These are phyloP conservation scores for Acestrorhynchus altus DNA, from an alignment of 2,797 vertebrate species.

Conservation along the genomic window DNA sequence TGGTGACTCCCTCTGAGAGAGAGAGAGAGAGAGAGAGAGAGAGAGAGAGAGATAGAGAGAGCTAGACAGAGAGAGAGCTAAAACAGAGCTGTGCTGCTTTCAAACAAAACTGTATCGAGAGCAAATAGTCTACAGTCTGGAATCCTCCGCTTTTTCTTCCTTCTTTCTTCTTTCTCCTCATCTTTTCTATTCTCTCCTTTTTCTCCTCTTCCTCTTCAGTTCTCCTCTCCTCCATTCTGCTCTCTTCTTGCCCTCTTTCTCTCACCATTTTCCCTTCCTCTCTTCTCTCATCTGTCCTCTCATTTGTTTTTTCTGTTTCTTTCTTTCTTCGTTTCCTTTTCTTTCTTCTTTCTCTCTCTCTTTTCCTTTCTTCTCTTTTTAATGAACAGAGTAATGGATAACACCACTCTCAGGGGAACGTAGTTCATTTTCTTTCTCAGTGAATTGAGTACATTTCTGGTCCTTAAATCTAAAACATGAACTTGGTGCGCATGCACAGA, in stretches of 20 bases:
- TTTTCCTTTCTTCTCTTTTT: constrained; percentile 24
- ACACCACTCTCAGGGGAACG: too few species aligned
- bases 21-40: neutral
- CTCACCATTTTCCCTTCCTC: neutral
- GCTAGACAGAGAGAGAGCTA: constrained; percentile 36
- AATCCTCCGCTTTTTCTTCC: neutral
- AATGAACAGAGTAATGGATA: too few species aligned
- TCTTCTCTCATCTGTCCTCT: neutral
- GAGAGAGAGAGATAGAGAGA: neutral
- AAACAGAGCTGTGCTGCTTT: constrained; percentile 69
- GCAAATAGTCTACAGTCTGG: constrained; percentile 55
- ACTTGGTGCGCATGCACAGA: too few species aligned
- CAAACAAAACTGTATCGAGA: constrained; percentile 72
- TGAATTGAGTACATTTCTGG: too few species aligned
- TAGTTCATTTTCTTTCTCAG: too few species aligned
- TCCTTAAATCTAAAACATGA: too few species aligned
- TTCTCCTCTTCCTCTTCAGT: fast-evolving
- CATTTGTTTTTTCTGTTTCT: neutral
- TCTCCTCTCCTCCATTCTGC: neutral
- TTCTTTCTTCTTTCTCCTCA: neutral
- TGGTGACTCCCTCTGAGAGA: constrained; percentile 10
- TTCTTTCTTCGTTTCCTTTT: too few species aligned
- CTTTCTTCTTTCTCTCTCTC: constrained; percentile 19
- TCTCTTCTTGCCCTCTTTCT: neutral
- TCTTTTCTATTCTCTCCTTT: neutral